Evolutionary conservation across 2,797 vertebrate genomes (phyloP).

Genomic region (Scomberomorus guttatus): DNA sequence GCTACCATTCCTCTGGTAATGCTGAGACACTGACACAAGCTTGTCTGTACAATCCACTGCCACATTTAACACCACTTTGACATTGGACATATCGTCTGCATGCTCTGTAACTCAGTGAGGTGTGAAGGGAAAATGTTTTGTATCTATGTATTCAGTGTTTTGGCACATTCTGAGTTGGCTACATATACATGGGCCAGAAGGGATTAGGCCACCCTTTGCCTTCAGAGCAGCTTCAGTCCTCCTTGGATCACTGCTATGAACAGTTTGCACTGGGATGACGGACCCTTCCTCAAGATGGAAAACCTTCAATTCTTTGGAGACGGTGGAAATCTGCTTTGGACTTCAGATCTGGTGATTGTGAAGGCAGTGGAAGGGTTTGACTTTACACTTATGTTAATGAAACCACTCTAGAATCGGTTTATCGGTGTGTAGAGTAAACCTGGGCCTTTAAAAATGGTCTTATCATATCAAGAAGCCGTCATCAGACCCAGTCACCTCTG

Average conservation of each 20-base stretch:
- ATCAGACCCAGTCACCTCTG: neutral
- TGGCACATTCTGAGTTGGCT: slow-evolving; percentile 17
- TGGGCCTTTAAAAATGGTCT: neutral
- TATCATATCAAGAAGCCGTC: neutral
- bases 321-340: slow-evolving; percentile 2
- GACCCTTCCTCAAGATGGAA: slow-evolving; percentile 36
- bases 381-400: neutral
- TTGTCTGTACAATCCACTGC: slow-evolving; percentile 48
- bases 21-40: slow-evolving; percentile 46
- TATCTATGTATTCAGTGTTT: slow-evolving; percentile 41
- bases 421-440: slow-evolving; percentile 7
- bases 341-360: slow-evolving; percentile 15
- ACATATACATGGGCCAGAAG: slow-evolving; percentile 4
- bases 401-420: neutral
- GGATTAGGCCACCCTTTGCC: slow-evolving; percentile 25
- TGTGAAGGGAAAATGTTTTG: slow-evolving; percentile 40
- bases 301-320: neutral
- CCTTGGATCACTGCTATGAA: slow-evolving; percentile 32
- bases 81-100: slow-evolving; percentile 56
- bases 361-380: neutral
- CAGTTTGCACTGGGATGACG: slow-evolving; percentile 25
- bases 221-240: slow-evolving; percentile 37
- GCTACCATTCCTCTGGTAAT: slow-evolving; percentile 49
- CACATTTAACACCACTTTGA: slow-evolving; percentile 42
- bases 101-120: slow-evolving; percentile 47